Evolutionary conservation across 2,888 invertebrate genomes (phyloP), one percentile per base, ranked within the genome.

Genomic region (Xanthia togata): DNA sequence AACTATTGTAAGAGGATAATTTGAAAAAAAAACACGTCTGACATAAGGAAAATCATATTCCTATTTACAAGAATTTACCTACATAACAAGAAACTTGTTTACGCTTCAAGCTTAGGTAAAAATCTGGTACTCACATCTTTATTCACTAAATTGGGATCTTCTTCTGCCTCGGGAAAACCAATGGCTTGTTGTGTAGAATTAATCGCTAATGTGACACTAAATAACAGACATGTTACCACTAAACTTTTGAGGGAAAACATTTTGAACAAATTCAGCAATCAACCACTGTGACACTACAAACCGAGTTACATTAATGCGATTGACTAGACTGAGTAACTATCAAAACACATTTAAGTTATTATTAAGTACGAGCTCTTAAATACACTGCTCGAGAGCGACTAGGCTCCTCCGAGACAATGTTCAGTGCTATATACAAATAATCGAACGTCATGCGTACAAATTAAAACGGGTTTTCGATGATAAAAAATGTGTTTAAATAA

Each of bases 151-250:
- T 88, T 90, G 0, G 88, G 85, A 82, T 96, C 92, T 89, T 96
- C 96, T 86, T 96, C 96, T 9, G 84, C 60, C 87, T 96, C 96
- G 31, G 96, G 96, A 90, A 95, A 96, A 81, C 95, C 95, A 81
- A 96, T 95, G 23, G 91, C 89, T 83, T 91, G 93, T 79, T 88
- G 89, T 57, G 86, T 88, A 35, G 79, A 83, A 63, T 89, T 92
- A 76, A 82, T 82, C 64, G 91, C 91, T 8, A 87, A 84, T 67
- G 87, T 79, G 31, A 80, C 88, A 86, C 86, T 86, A 53, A 91
- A 79, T 55, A 93, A 77, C 64, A 90, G 75, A 82, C 88, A 87
- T 53, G 85, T 70, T 57, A 91, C 50, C 44, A 91, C 69, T 72
- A 91, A 79, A 83, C 79, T 87, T 79, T 81, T 79, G 8, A 86